These are phyloP conservation scores for Elachura formosa DNA, from an alignment of 2,113 vertebrate species.

Conservation along the genomic window DNA sequence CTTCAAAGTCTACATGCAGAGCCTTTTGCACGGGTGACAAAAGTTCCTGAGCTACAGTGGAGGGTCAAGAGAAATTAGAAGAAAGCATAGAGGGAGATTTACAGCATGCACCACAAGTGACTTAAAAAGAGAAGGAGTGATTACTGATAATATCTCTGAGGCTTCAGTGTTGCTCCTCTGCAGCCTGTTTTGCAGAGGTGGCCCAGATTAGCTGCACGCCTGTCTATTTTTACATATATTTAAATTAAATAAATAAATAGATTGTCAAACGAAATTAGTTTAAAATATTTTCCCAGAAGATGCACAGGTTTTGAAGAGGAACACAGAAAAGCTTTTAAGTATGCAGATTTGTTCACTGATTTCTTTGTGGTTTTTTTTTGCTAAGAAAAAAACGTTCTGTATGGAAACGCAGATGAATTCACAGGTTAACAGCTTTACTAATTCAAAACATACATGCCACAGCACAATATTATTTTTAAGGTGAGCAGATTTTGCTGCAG, in stretches of 20 bases:
- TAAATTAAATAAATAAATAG: slow-evolving; percentile 24
- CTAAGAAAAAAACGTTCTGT: background rate
- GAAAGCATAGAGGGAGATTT: background rate
- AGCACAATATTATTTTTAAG: background rate
- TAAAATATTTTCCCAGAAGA: slow-evolving; percentile 29
- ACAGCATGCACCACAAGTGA: background rate
- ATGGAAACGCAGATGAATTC: background rate
- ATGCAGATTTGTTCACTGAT: background rate
- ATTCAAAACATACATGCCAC: background rate
- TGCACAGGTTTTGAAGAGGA: background rate
- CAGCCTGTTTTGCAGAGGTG: background rate
- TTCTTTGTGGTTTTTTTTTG: background rate
- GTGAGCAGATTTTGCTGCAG: background rate
- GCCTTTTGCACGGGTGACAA: background rate
- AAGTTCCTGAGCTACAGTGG: background rate
- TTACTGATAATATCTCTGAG: background rate
- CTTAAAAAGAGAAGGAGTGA: background rate
- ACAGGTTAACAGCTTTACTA: background rate
- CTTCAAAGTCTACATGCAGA: background rate
- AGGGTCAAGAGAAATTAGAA: background rate
- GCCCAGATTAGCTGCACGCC: slow-evolving; percentile 1
- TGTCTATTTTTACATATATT: background rate
- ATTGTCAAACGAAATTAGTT: slow-evolving; percentile 4
- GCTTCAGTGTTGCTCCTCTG: background rate
- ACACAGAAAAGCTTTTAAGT: background rate